phyloP scores from a whole-genome alignment of 2,797 vertebrate species.

The Peromyscus aztecus region DNA sequence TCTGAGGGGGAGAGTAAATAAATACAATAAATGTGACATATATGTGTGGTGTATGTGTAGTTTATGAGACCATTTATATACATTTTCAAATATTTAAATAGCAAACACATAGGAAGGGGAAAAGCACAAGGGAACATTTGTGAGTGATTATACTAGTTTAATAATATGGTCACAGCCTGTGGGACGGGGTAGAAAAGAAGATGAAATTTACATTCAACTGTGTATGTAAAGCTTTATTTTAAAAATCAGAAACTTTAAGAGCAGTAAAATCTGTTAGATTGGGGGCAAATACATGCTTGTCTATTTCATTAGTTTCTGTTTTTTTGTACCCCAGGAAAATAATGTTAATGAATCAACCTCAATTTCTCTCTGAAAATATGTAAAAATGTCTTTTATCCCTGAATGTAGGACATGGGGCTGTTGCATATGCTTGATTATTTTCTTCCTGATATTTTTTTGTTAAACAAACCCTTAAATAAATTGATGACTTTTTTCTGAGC shows the following conservation, averaged over 20 bases:
- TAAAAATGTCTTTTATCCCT: neutral
- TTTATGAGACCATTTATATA: neutral
- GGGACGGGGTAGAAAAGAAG: neutral
- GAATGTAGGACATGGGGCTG: neutral
- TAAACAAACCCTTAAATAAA: neutral
- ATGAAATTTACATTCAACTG: neutral
- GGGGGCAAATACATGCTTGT: neutral
- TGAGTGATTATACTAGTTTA: neutral
- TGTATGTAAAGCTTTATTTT: slow-evolving; percentile 21
- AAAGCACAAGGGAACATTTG: neutral
- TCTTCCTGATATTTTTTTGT: neutral
- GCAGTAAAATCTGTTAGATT: neutral
- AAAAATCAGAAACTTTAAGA: neutral
- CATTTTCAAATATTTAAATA: neutral
- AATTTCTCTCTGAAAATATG: slow-evolving; percentile 49
- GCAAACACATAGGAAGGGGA: neutral
- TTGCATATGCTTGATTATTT: slow-evolving; percentile 39
- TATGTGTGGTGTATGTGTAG: neutral
- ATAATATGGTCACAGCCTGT: neutral
- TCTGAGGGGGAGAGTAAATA: neutral
- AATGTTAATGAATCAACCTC: neutral
- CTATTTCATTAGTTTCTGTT: slow-evolving; percentile 12
- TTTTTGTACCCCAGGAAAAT: neutral
- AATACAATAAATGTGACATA: neutral
- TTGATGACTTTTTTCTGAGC: neutral